Evolutionary conservation across 2,797 vertebrate species (phyloP).

Genomic region (Lindbergichthys nudifrons): DNA sequence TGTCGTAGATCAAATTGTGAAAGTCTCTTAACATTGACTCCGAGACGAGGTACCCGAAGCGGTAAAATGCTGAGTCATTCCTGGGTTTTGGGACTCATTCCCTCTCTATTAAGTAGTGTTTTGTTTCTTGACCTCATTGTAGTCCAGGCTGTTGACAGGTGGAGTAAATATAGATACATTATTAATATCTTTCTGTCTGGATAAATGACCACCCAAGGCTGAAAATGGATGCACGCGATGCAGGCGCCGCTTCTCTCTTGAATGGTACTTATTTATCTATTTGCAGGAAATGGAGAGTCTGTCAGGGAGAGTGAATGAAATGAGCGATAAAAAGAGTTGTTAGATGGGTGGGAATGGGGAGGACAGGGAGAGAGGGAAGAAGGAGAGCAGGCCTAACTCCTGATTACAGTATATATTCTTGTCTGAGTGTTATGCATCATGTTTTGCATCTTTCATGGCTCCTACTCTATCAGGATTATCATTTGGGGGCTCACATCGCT

Average conservation of each 20-base stretch:
- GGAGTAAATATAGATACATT: constrained; percentile 56
- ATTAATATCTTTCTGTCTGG: constrained; percentile 62
- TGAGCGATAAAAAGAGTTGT: constrained; percentile 54
- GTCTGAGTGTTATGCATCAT: constrained; percentile 44
- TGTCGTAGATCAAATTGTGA: no score
- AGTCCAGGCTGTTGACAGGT: constrained; percentile 43
- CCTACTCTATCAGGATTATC: constrained; percentile 19
- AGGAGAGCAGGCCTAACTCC: constrained; percentile 38
- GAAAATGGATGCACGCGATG: constrained; percentile 45
- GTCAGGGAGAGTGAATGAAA: constrained; percentile 64
- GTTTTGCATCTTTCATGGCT: constrained; percentile 31
- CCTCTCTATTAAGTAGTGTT: neutral
- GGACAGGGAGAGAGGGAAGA: constrained; percentile 40
- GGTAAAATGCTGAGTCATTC: no score
- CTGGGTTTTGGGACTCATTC: no score
- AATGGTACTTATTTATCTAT: constrained; percentile 71
- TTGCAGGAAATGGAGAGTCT: constrained; percentile 67
- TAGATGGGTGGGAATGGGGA: constrained; percentile 45
- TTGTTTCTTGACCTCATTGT: constrained; percentile 53
- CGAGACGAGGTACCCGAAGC: no score
- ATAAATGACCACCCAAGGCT: constrained; percentile 56
- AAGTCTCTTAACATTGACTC: no score
- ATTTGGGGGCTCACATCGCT: constrained; percentile 11
- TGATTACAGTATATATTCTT: constrained; percentile 64
- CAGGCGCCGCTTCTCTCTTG: constrained; percentile 30